Evolutionary conservation across 2,797 vertebrate genomes (phyloP).

Genomic region (Neosilurus hyrtlii): DNA sequence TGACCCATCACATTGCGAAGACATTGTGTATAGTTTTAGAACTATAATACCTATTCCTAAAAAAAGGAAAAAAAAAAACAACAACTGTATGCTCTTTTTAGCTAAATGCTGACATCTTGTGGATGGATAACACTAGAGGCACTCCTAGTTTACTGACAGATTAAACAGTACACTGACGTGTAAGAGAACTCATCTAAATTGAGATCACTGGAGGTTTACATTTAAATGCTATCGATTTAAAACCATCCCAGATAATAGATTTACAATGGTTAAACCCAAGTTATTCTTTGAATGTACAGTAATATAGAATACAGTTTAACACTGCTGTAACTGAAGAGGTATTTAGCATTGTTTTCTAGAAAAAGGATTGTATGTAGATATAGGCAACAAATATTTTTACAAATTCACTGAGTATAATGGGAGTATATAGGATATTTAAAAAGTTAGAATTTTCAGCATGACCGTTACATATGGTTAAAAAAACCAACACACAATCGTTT

Average conservation of each 20-base stretch:
- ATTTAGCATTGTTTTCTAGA: slow-evolving; percentile 47
- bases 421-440: slow-evolving; percentile 44
- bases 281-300: slow-evolving; percentile 47
- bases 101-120: slow-evolving; percentile 33
- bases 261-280: slow-evolving; percentile 18
- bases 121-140: neutral
- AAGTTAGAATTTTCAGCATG: slow-evolving; percentile 40
- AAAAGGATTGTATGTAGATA: slow-evolving; percentile 47
- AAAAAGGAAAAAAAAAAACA: too few species aligned
- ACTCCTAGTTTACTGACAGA: neutral
- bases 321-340: slow-evolving; percentile 37
- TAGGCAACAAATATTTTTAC: slow-evolving; percentile 55
- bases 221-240: slow-evolving; percentile 13
- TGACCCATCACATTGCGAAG: neutral
- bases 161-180: slow-evolving; percentile 20
- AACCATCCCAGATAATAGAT: slow-evolving; percentile 19
- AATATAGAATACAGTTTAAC: slow-evolving; percentile 45
- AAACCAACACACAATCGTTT: slow-evolving; percentile 2
- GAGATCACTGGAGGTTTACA: slow-evolving; percentile 24
- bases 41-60: neutral
- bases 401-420: slow-evolving; percentile 37
- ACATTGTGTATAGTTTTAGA: neutral
- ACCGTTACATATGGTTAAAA: slow-evolving; percentile 23
- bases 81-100: slow-evolving; percentile 7
- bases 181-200: slow-evolving; percentile 13